phyloP scores from a whole-genome alignment of 2,113 vertebrate genomes.

The Xiphophorus hellerii region DNA sequence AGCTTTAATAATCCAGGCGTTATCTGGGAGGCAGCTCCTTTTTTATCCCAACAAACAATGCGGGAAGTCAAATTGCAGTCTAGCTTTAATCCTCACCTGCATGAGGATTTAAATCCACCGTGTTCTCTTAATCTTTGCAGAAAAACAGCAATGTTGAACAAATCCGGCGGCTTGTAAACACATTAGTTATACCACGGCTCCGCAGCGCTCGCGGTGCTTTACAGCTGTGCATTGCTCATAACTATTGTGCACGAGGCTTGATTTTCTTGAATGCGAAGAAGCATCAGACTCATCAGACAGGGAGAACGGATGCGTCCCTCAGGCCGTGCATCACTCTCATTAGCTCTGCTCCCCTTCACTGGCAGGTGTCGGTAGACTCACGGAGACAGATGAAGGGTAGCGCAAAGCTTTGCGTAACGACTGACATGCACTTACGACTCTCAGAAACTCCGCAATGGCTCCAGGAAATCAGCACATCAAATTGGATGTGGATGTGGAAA shows the following conservation, averaged over 20 bases:
- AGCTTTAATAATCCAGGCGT: background rate
- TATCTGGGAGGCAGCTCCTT: conserved; percentile 8
- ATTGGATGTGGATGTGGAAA: conserved; percentile 24
- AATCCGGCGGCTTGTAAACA: conserved; percentile 58
- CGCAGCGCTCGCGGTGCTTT: conserved; percentile 45
- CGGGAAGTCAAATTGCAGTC: conserved; percentile 20
- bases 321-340: conserved; percentile 43
- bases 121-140: conserved; percentile 33
- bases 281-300: conserved; percentile 37
- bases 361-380: conserved; percentile 8
- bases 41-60: conserved; percentile 20
- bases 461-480: conserved; percentile 12
- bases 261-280: conserved; percentile 40
- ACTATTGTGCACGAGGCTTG: conserved; percentile 56
- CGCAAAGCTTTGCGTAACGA: conserved; percentile 17
- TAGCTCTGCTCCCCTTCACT: conserved; percentile 43
- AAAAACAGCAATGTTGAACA: conserved; percentile 35
- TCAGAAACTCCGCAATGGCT: conserved; percentile 40
- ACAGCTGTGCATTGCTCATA: conserved; percentile 51
- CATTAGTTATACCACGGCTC: conserved; percentile 51
- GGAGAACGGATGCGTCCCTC: conserved; percentile 40
- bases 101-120: conserved; percentile 17
- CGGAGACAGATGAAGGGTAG: conserved; percentile 7
- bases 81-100: conserved; percentile 55
- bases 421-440: conserved; percentile 16